phyloP scores from a whole-genome alignment of 2,797 vertebrate genomes.

The Prionace glauca region DNA sequence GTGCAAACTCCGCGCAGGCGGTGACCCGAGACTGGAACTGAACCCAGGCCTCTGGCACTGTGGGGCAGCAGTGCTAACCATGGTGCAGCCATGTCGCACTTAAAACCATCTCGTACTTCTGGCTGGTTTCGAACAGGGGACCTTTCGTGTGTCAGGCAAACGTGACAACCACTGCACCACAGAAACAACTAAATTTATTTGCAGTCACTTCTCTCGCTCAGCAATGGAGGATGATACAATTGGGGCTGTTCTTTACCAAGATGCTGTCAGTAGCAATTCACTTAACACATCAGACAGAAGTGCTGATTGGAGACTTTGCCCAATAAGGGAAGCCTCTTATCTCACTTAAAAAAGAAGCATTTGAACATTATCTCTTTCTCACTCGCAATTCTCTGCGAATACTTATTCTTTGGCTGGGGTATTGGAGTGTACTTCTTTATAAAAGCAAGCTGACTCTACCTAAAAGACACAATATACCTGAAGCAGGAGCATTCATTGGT shows the following conservation, averaged over 20 bases:
- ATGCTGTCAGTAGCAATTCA: neutral
- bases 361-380: neutral
- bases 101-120: neutral
- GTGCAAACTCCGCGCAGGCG: no score
- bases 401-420: neutral
- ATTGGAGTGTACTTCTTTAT: neutral
- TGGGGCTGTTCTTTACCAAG: neutral
- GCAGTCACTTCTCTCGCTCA: neutral
- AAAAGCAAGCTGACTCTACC: neutral
- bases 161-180: conserved; percentile 36
- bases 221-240: neutral
- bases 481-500: neutral
- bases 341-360: neutral
- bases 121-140: conserved; percentile 35
- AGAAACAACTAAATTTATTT: neutral
- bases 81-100: no score
- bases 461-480: neutral
- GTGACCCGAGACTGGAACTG: no score
- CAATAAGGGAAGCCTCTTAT: neutral
- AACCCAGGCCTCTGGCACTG: no score
- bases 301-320: neutral
- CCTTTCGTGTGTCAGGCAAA: conserved; percentile 35
- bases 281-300: neutral
- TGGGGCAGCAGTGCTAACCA: no score
- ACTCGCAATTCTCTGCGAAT: neutral